These are phyloP conservation scores for Drosophila quinaria DNA, from an alignment of 2,888 invertebrate species.

Conservation along the genomic window DNA sequence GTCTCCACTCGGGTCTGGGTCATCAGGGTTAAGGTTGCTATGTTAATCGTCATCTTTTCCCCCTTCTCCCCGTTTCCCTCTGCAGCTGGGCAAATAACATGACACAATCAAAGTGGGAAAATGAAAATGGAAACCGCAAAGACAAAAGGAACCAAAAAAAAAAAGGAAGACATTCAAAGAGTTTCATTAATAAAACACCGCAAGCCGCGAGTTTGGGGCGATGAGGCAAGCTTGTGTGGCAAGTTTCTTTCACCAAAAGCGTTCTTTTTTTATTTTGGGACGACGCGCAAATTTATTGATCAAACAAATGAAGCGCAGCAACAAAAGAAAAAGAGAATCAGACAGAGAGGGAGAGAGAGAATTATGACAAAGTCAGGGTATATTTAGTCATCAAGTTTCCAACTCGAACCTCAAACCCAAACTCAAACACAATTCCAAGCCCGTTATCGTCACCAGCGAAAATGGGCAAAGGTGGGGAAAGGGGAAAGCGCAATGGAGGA, in stretches of 20 bases:
- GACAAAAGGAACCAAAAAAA: constrained; percentile 4
- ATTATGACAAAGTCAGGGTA: constrained; percentile 16
- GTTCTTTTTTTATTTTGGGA: neutral
- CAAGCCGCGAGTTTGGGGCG: constrained; percentile 20
- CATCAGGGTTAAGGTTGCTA: constrained; percentile 46
- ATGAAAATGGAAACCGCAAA: constrained; percentile 14
- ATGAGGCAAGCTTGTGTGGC: constrained; percentile 47
- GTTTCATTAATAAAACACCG: constrained; percentile 69
- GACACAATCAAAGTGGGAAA: constrained; percentile 65
- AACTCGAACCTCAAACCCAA: neutral
- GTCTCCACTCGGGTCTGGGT: constrained; percentile 36
- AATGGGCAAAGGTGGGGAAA: neutral
- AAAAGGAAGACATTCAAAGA: constrained; percentile 48
- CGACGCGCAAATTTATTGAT: constrained; percentile 68
- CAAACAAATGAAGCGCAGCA: constrained; percentile 74
- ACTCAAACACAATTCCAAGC: neutral
- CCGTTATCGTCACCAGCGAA: neutral
- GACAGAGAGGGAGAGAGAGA: constrained; percentile 2
- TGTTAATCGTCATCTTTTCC: constrained; percentile 29
- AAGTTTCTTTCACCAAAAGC: constrained; percentile 25
- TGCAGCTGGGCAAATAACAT: constrained; percentile 58
- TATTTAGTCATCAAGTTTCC: constrained; percentile 12
- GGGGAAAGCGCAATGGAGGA: neutral
- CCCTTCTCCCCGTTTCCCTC: neutral
- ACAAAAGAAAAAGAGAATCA: constrained; percentile 4